Evolutionary conservation across 2,888 invertebrate species (phyloP), one percentile per base, ranked within the genome.

Genomic region (Keiferia lycopersicella): DNA sequence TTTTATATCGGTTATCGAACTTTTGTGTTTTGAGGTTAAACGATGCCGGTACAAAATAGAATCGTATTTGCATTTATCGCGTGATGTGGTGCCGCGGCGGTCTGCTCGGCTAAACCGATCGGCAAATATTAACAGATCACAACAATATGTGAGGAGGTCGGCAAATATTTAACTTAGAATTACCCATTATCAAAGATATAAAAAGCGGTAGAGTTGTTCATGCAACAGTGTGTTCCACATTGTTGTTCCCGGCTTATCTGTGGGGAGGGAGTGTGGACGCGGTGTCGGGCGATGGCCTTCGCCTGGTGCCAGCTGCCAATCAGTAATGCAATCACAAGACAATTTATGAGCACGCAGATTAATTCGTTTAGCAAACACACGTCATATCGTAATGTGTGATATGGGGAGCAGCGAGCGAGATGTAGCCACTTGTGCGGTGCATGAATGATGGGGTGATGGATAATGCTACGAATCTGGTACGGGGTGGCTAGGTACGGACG

Each of bases 1-100:
- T 11, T 45, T 45, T 45, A 12, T n/a, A 41, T 41, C 41, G 45
- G 45, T 45, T n/a, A 16, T 45, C 45, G 45, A 45, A 45, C 45
- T 45, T 45, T 45, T 45, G 14, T 41, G 45, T 45, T 41, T 45
- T 45, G 45, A n/a, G 45, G 45, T 45, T 45, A 45, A 45, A 45
- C 4, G 16, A 45, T 6, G 16, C 45, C 45, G 45, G 11, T 45
- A 11, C 11, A 16, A n/a, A 45, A 45, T 16, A 45, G n/a, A 45
- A 45, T 45, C 11, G 14, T n/a, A 41, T 41, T n/a, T 41, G 41
- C n/a, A 41, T n/a, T 2, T 45, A 45, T 45, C 45, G 45, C n/a
- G 45, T n/a, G 45, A 45, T 45, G 1, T 14, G 41, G n/a, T n/a
- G n/a, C n/a, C 14, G 45, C 45, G 6, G 16, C 41, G 41, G 14